Base-by-base conservation (phyloP, 2,797 vertebrate genomes). In the Rhynchonycteris naso region DNA sequence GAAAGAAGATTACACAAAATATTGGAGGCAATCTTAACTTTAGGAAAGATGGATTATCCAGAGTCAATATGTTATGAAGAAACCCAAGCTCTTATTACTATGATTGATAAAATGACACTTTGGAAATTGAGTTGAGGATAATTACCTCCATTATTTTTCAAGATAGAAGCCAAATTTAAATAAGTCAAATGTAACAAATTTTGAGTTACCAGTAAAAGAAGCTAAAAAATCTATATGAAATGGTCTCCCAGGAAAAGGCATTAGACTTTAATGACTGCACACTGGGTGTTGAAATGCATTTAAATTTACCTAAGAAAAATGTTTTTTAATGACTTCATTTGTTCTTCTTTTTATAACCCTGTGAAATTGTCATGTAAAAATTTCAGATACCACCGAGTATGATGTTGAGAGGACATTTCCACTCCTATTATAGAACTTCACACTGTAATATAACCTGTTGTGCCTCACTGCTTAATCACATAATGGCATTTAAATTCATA, bases 271-370 rank as follows among this genome's bases (percentile, higher is more conserved):
- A 98, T 96, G 96, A 95, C 94, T 97, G 72, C 82, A 95, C 0
- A 26, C 33, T 72, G 85, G 30, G 66, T 98, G 96, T 98, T 97
- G 72, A 94, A 98, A 98, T 92, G 72, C 35, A 93, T 84, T 97
- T 98, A 97, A 95, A 97, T 97, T 98, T 97, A 97, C 90, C 94
- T 72, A 79, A 93, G 91, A 91, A 94, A 98, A 97, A 97, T 91
- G 76, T 33, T 97, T 97, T 98, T 97, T 97, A 98, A 98, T 98
- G 97, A 97, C 86, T 98, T 98, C 92, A 96, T 97, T 98, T 98
- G 96, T 97, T 97, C 96, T 94, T 97, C 97, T 97, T 97, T 97
- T 93, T 85, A 92, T 80, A 96, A 96, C 96, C 35, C 79, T 91
- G 61, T 97, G 74, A 97, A 97, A 96, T 96, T 97, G 91, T 96